Base-by-base conservation (phyloP, 53 echinoderm and acorn worm genomes). In the Patiria pectinifera region DNA sequence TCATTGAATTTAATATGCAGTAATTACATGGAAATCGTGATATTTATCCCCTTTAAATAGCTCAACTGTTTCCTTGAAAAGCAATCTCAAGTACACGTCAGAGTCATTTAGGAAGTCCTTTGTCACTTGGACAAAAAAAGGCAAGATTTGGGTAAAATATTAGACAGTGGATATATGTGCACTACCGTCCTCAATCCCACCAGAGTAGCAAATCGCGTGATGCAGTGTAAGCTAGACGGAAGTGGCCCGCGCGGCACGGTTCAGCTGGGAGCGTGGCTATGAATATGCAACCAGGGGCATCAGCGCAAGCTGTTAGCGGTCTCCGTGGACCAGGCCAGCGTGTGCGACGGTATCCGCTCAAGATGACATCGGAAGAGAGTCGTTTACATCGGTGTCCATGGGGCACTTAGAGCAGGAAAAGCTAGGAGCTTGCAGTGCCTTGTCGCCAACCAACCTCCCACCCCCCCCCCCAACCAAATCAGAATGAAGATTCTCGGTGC, bases 221-320 rank as follows among this genome's bases (percentile, higher is more conserved):
- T 80, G 66, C 60, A 15, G 84, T 69, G 90, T 66, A 90, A 81
- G 63, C 80, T 61, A 80, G 90, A 81, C 90, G 90, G 81, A 90
- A 89, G 89, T 89, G 48, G 72, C 78, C 79, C 75, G 58, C 61
- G 77, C 59, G 23, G 66, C 89, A 77, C 45, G 79, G 78, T 90
- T 80, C 81, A 22, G 70, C 81, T 45, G 45, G 43, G 8, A 80
- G 81, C 90, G 48, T 90, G 90, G 60, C 11, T 80, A 90, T 90
- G 90, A 60, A 90, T 90, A 90, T 66, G 19, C 48, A 6, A 90
- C 63, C 82, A 90, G 66, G 45, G 69, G 9, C 81, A 4, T 24
- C 53, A 53, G 53, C 53, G 69, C 62, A 26, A 62, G 88, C 18
- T 44, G 26, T 77, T 53, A 47, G 76, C 16, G 9, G 60, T 62